Percentiles rank a stretch among this genome's conserved stretches.
phyloP scores from a whole-genome alignment of 2,797 vertebrate genomes.

The Channa striata region DNA sequence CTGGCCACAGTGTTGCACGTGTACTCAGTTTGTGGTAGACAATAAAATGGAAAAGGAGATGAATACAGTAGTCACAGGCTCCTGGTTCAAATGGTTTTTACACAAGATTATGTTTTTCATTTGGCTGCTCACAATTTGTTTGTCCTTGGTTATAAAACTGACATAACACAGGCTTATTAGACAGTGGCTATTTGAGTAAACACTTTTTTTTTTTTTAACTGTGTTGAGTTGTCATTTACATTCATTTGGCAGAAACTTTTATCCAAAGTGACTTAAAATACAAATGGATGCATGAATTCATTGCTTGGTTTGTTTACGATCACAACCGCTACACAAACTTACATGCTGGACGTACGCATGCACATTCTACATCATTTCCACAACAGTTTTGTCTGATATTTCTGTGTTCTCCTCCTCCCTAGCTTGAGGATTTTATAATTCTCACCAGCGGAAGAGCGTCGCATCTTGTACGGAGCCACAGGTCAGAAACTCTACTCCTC shows the following conservation, averaged over 20 bases:
- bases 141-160: slow-evolving; percentile 41
- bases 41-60: slow-evolving; percentile 21
- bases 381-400: slow-evolving; percentile 75
- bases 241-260: too few relatives aligned
- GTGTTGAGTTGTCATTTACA: too few relatives aligned
- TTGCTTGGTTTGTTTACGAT: slow-evolving; percentile 1
- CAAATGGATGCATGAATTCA: too few relatives aligned
- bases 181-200: slow-evolving; percentile 21
- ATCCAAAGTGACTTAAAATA: too few relatives aligned
- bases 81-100: slow-evolving; percentile 12
- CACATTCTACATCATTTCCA: slow-evolving; percentile 1
- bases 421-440: slow-evolving; percentile 88
- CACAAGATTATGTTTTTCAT: slow-evolving; percentile 33
- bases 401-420: slow-evolving; percentile 76
- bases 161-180: slow-evolving; percentile 8
- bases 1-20: slow-evolving; percentile 6
- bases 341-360: slow-evolving; percentile 12
- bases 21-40: background rate
- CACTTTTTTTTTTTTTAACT: slow-evolving; percentile 1
- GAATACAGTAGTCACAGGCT: background rate
- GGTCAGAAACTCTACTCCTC: slow-evolving; percentile 83
- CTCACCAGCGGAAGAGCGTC: slow-evolving; percentile 83
- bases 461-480: slow-evolving; percentile 83
- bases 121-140: slow-evolving; percentile 27
- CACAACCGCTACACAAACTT: slow-evolving; percentile 50